These are phyloP conservation scores for Columba janthina DNA, from an alignment of 2,113 vertebrate species.

Conservation along the genomic window DNA sequence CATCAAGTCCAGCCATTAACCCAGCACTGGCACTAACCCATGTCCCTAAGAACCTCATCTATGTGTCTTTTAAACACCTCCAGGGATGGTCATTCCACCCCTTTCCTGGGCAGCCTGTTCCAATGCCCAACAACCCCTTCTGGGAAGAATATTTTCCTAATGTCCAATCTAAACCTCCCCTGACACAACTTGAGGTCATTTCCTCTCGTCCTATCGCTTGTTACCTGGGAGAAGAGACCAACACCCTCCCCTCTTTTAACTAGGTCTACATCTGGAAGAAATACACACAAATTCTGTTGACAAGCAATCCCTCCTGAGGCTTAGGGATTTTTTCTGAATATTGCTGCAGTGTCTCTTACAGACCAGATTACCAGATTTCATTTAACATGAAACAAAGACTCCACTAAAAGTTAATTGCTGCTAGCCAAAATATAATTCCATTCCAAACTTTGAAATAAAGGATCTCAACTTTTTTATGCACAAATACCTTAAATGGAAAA, in stretches of 20 bases:
- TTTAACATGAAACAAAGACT: neutral
- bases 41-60: too few relatives aligned
- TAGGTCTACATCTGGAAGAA: neutral
- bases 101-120: too few relatives aligned
- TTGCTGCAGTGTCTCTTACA: neutral
- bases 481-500: neutral
- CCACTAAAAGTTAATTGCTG: neutral
- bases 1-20: too few relatives aligned
- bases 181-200: too few relatives aligned
- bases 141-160: too few relatives aligned
- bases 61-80: too few relatives aligned
- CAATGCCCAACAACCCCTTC: too few relatives aligned
- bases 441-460: neutral
- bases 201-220: too few relatives aligned
- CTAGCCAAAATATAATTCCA: neutral
- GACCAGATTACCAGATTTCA: neutral
- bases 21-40: too few relatives aligned
- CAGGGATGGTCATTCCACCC: too few relatives aligned
- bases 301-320: neutral
- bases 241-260: neutral
- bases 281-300: neutral
- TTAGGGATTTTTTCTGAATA: neutral
- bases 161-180: too few relatives aligned
- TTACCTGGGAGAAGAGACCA: too few relatives aligned
- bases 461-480: neutral